These are phyloP conservation scores for Karalla daura DNA, from an alignment of 2,797 vertebrate species.

Conservation along the genomic window DNA sequence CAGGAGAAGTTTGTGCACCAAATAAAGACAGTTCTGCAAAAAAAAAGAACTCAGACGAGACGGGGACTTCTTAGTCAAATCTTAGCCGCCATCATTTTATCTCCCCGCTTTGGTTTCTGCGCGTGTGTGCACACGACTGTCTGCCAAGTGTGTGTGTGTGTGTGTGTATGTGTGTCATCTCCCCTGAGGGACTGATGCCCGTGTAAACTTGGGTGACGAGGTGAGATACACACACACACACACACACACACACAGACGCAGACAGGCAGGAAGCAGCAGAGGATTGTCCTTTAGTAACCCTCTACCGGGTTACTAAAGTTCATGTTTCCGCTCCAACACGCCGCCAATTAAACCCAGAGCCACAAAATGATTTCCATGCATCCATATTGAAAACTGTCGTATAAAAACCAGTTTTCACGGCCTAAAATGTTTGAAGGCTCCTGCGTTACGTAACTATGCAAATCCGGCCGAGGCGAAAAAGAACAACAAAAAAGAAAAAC, in stretches of 20 bases:
- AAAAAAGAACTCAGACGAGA: too few relatives aligned
- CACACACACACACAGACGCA: neutral
- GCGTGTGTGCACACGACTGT: too few relatives aligned
- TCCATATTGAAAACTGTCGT: too few relatives aligned
- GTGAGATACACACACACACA: constrained; percentile 29
- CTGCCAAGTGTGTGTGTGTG: constrained; percentile 8
- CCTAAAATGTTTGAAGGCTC: neutral
- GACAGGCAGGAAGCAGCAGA: constrained; percentile 18
- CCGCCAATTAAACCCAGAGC: constrained; percentile 24
- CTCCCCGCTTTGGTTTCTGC: too few relatives aligned
- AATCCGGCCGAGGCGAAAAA: neutral
- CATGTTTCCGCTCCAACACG: constrained; percentile 39
- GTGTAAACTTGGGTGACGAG: constrained; percentile 25
- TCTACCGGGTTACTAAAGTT: constrained; percentile 70
- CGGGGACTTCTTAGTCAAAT: too few relatives aligned
- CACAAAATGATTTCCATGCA: neutral
- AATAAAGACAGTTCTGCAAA: too few relatives aligned
- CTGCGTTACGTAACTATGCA: neutral
- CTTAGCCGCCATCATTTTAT: too few relatives aligned
- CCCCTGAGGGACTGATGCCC: constrained; percentile 2
- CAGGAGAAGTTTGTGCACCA: too few relatives aligned
- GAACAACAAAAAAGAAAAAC: too few relatives aligned
- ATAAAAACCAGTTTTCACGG: neutral
- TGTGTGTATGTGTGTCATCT: constrained; percentile 40
- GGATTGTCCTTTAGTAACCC: constrained; percentile 63